Base-by-base conservation (phyloP, 2,888 invertebrate genomes). In the Nephrocerus scutellatus region DNA sequence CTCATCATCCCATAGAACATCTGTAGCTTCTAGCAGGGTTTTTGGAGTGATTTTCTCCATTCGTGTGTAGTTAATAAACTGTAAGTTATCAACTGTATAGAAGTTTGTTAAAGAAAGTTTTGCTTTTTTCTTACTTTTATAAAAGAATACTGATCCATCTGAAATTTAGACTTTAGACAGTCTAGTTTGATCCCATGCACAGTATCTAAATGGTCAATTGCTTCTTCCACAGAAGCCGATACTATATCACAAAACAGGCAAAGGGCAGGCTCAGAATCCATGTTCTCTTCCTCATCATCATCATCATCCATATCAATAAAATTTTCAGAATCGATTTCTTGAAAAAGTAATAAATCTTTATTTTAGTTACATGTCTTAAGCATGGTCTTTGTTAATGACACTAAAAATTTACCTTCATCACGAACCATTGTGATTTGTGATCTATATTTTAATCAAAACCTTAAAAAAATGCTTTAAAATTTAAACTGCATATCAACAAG, bases 131-230 rank as follows among this genome's bases (percentile, higher is more conserved):
- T 2, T 30, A 57, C 53, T 62, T 85, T 85, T 18, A 85, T 81
- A 51, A 82, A 86, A 0, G 82, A 81, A 66, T 89, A 87, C 56
- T 82, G 82, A 60, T 89, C 87, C 77, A 89, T 81, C 50, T 75
- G 75, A 55, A 81, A 80, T 59, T 77, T 82, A 4, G 63, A 62
- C 63, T 84, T 83, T 23, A 88, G 68, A 31, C 68, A 64, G 6
- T 72, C 65, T 39, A 88, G 68, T 59, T 78, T 75, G 49, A 89
- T 80, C 36, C 73, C 72, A 56, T 88, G 88, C 12, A 58, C 66
- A 5, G 62, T 62, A 47, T 75, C 74, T 46, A 85, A 77, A 61
- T 89, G 88, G 15, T 73, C 68, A 34, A 84, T 66, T 16, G 81
- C 83, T 40, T 72, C 72, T 21, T 77, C 75, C 36, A 83, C 74